These are phyloP conservation scores for Drosophila formosana DNA, from an alignment of 2,888 invertebrate species.

Conservation along the genomic window DNA sequence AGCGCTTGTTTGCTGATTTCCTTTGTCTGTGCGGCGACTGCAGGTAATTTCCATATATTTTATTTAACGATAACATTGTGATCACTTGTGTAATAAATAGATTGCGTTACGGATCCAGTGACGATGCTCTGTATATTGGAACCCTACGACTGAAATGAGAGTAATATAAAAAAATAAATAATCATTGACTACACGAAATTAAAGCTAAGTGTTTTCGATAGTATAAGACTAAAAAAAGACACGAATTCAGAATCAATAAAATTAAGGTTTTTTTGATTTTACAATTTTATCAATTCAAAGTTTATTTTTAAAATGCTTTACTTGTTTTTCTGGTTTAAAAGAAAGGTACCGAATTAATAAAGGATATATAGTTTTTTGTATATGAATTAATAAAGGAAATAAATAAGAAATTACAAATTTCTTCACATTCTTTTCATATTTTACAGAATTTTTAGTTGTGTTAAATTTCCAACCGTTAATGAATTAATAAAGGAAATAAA, in stretches of 20 bases:
- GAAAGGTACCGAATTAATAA: too few relatives aligned
- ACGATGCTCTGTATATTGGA: not conserved
- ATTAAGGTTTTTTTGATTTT: too few relatives aligned
- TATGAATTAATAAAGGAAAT: too few relatives aligned
- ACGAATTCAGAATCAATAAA: not conserved
- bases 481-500: not conserved
- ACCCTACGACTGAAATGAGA: not conserved
- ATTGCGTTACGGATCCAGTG: not conserved
- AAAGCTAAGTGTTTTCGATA: too few relatives aligned
- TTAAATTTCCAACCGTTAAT: too few relatives aligned
- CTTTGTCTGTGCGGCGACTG: not conserved
- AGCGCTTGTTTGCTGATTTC: not conserved
- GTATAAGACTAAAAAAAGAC: not conserved
- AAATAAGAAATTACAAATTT: too few relatives aligned
- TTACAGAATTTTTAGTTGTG: too few relatives aligned
- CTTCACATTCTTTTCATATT: too few relatives aligned
- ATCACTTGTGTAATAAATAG: not conserved
- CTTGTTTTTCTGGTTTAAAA: too few relatives aligned
- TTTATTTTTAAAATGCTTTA: too few relatives aligned
- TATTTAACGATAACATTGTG: not conserved
- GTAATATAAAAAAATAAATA: not conserved
- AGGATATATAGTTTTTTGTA: too few relatives aligned
- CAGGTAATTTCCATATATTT: not conserved
- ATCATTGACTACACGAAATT: not conserved
- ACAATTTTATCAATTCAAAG: too few relatives aligned